Evolutionary conservation across 2,888 invertebrate genomes (phyloP).

Genomic region (Tryphoninae sp.): DNA sequence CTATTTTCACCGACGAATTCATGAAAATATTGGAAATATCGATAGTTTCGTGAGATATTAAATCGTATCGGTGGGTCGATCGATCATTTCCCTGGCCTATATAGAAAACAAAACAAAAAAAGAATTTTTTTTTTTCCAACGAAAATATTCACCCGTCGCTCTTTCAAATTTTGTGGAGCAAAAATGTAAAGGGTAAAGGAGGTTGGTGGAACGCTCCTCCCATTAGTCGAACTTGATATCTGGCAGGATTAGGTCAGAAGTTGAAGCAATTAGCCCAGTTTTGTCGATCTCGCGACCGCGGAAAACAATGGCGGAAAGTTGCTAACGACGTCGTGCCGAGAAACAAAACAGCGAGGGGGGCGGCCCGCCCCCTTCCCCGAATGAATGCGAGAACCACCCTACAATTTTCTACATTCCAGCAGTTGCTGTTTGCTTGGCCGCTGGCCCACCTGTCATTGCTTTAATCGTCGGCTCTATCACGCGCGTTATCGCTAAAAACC

Average conservation of each 20-base stretch:
- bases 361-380: not conserved
- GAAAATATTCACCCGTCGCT: too few relatives aligned
- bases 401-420: conserved; percentile 24
- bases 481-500: conserved; percentile 60
- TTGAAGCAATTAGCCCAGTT: conserved; percentile 78
- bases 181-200: conserved; percentile 17
- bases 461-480: conserved; percentile 69
- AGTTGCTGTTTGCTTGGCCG: conserved; percentile 49
- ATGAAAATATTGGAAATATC: not conserved
- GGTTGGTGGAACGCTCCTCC: conserved; percentile 8
- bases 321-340: conserved; percentile 74
- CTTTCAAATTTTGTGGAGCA: too few relatives aligned
- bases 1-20: not conserved
- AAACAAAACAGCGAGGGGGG: conserved; percentile 46
- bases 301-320: conserved; percentile 77
- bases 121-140: not conserved
- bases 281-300: conserved; percentile 68
- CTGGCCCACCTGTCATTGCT: conserved; percentile 64
- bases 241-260: conserved; percentile 72
- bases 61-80: not conserved
- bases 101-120: not conserved
- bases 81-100: not conserved
- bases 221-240: conserved; percentile 43
- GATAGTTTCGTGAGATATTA: not conserved
- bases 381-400: conserved; percentile 5